Base-by-base conservation (phyloP, 1,140 invertebrate species). In the Saccostrea echinata region DNA sequence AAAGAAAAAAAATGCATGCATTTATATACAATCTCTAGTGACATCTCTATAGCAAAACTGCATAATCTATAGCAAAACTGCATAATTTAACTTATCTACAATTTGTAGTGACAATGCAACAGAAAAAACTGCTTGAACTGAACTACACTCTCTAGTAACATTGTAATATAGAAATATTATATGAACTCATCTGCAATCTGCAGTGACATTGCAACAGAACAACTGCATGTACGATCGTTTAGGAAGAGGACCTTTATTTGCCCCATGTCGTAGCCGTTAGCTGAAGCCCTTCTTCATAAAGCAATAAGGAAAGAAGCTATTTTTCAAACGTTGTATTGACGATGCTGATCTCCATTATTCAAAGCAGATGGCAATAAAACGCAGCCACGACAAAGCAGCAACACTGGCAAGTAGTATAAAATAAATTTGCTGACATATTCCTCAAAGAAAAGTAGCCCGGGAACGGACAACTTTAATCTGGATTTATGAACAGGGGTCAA, bases 401-500 rank as follows among this genome's bases (percentile, higher is more conserved):
- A 55, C 71, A 83, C 27, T 88, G 71, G 57, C 84, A 21, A 57
- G 83, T 52, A 84, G 82, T 71, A 85, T 88, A 30, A 88, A 88
- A 88, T 88, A 88, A 88, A 88, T 88, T 85, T 85, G 84, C 52
- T 85, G 84, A 88, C 87, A 88, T 85, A 88, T 85, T 52, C 33
- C 43, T 81, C 84, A 55, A 88, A 88, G 84, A 51, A 53, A 9
- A 64, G 30, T 80, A 43, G 87, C 57, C 83, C 53, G 87, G 71
- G 84, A 88, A 43, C 57, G 76, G 33, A 35, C 27, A 52, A n/a
- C 57, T 76, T 84, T 88, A 88, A 88, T 88, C 87, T 88, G 87
- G 71, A 88, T 88, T 88, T 88, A 88, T 88, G 83, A 88, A 88
- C 87, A 33, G 84, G 35, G 87, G 87, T 88, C 87, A 88, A 84